Evolutionary conservation across 2,888 invertebrate genomes (phyloP), one percentile per base, ranked within the genome.

Genomic region (Drosophila longiperda): DNA sequence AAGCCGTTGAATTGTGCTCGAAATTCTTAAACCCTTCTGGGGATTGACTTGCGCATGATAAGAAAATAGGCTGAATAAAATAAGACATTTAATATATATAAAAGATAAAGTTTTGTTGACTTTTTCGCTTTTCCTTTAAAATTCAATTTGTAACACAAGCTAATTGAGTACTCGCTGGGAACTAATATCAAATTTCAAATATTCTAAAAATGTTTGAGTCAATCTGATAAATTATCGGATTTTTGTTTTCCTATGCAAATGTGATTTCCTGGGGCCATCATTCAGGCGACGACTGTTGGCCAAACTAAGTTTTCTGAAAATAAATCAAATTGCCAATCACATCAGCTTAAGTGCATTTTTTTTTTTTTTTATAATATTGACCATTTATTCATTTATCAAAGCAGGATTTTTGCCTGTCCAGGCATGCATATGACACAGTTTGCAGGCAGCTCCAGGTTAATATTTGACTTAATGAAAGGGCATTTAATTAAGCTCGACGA

Each of bases 321-420:
- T 87, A 87, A 85, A 85, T 87, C 87, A 85, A 87, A 84, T 76
- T 82, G 68, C 57, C 77, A 84, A 87, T 85, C 84, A 82, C 82
- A 84, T 80, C 71, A 83, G 68, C 45, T 66, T 67, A 55, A 60
- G 61, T 66, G 74, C 68, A 82, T 34, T 34, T 49, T 58, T 40
- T 62, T 40, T 62, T 45, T 53, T 50, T 58, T 48, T 29, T 6
- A 1, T 6, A 42, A 1, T 6, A 42, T 42, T 45, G 45, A 29
- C 40, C 11, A 34, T 62, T 63, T 42, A 32, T 54, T 45, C 64
- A 61, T 70, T 48, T 61, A 48, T 65, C 60, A 70, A 42, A 58
- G 49, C 32, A 26, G 50, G 8, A 33, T 59, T 55, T 42, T 32
- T n/a, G 1, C 8, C 15, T 33, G 38, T 40, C 17, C 55, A 50